Conservation (phyloP, 1,140 invertebrate genomes). For the Scaptodrosophila lebanonensis region DNA sequence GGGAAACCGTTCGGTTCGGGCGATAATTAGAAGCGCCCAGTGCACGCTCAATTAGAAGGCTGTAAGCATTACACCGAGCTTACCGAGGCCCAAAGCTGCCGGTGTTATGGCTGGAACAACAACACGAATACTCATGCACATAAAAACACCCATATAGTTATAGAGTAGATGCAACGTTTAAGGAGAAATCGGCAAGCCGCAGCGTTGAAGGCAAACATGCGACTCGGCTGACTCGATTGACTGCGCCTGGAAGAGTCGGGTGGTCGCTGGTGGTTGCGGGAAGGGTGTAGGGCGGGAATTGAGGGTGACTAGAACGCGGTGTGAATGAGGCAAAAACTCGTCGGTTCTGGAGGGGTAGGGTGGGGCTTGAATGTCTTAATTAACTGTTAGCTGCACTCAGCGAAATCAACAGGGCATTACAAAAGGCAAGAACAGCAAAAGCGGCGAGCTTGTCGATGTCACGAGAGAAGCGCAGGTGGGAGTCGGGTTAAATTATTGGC, state of each 20-base stretch:
- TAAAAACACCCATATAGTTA: conserved; percentile 37
- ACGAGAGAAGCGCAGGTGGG: background rate
- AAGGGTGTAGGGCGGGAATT: background rate
- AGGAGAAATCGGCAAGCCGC: conserved; percentile 14
- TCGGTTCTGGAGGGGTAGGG: background rate
- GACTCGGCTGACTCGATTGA: too few relatives aligned
- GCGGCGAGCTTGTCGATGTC: too few relatives aligned
- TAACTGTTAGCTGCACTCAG: conserved; percentile 64
- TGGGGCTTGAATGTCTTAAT: conserved; percentile 62
- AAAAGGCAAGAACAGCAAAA: background rate
- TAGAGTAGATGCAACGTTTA: conserved; percentile 1
- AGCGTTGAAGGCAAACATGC: conserved; percentile 35
- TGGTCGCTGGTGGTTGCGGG: too few relatives aligned
- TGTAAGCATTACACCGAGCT: conserved; percentile 39
- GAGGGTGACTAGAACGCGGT: conserved; percentile 14
- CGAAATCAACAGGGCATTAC: conserved; percentile 32
- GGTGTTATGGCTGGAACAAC: conserved; percentile 8
- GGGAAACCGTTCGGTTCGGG: conserved; percentile 52
- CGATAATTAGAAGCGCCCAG: conserved; percentile 71
- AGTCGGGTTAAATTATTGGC: conserved; percentile 15
- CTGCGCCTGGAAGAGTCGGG: conserved; percentile 12
- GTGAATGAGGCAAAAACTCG: background rate
- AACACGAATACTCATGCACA: conserved; percentile 1
- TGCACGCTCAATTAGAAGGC: conserved; percentile 71
- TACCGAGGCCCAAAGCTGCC: too few relatives aligned